Evolutionary conservation across 1,140 invertebrate genomes (phyloP).

Genomic region (Drosophila willistoni): DNA sequence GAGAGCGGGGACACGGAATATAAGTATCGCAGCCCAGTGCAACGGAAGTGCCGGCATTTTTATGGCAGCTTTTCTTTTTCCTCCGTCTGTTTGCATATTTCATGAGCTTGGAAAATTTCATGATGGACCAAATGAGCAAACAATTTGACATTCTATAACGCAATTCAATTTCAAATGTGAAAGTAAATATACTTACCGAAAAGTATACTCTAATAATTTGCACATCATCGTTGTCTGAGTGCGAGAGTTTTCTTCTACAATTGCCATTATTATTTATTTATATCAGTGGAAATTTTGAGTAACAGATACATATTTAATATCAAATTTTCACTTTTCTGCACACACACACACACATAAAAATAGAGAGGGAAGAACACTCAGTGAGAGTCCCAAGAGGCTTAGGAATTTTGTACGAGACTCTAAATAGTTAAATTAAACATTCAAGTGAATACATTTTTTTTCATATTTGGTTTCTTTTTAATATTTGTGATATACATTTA

Average conservation of each 20-base stretch:
- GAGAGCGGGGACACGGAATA: conserved; percentile 22
- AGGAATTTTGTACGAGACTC: background rate
- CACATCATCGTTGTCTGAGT: background rate
- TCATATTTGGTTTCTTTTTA: too few relatives aligned
- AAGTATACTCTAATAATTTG: conserved; percentile 10
- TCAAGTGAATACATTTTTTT: background rate
- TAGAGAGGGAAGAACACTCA: too few relatives aligned
- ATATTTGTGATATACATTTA: too few relatives aligned
- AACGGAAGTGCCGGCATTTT: conserved; percentile 69
- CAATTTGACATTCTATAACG: conserved; percentile 24
- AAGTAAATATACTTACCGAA: conserved; percentile 30
- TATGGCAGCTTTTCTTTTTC: conserved; percentile 58
- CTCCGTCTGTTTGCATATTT: conserved; percentile 63
- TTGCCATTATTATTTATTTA: background rate
- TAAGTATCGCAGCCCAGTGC: conserved; percentile 33
- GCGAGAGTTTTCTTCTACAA: background rate
- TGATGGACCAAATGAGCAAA: conserved; percentile 34
- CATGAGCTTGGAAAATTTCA: conserved; percentile 59
- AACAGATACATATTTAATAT: background rate
- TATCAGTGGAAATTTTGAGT: background rate
- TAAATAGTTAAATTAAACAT: background rate
- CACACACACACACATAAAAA: background rate
- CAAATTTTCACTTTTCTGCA: background rate
- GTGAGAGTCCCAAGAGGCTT: background rate
- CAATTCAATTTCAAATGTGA: conserved; percentile 24